Base-by-base conservation (phyloP, 2,797 vertebrate species). In the Sibirionetta formosa region DNA sequence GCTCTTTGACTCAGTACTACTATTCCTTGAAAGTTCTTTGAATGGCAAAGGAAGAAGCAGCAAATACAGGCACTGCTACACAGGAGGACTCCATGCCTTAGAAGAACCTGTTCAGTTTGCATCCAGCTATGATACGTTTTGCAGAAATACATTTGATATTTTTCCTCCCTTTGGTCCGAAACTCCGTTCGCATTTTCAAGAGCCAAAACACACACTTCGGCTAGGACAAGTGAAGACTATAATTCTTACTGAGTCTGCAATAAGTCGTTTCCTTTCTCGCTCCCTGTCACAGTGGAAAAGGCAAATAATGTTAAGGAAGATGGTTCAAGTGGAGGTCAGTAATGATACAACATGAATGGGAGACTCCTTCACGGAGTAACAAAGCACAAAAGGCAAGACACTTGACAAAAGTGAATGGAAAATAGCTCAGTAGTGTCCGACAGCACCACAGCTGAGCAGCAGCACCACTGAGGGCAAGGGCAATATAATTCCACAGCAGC, bases 121-220 rank as follows among this genome's bases (percentile, higher is more conserved):
- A 83, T 31, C n/a, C 11, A 90, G 56, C 61, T 84, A 56, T 79
- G 64, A 96, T 86, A 76, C 1, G 5, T 86, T 95, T 94, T 79
- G 82, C 94, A 96, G 94, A 92, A 94, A 72, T 11, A 61, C 44
- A 94, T 77, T 73, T 71, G 63, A 79, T 94, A 94, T 88, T 92
- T 95, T 92, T 63, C 33, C 71, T 90, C 48, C 38, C 53, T 63
- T 82, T 85, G 64, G 78, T 84, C 84, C 78, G 78, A 86, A 91
- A 88, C 14, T 35, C 65, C 29, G 9, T 29, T 90, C 83, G 70
- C 38, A 71, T 90, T 89, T 90, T 77, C 50, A 94, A 90, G 78
- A 88, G 94, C 91, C 94, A 96, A 96, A 94, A 85, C 53, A 95
- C 66, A 96, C 76, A 91, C 50, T 64, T 63, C 79, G 77, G n/a